Conservation (phyloP, 2,113 vertebrate genomes). For the Rhabdomys dilectus region DNA sequence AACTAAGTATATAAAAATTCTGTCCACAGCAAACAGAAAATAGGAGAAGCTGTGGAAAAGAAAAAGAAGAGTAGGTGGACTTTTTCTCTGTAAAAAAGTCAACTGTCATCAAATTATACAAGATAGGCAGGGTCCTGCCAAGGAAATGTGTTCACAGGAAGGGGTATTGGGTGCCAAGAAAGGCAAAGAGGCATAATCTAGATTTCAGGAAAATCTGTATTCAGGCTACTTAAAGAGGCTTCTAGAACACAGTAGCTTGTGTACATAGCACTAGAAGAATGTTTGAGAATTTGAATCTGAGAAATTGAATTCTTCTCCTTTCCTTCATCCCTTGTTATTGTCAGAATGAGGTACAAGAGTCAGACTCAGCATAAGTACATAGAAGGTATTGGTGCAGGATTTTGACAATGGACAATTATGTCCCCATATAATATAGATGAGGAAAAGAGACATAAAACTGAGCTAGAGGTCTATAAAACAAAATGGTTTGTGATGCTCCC, state of each 20-base stretch:
- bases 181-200: not conserved
- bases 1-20: not conserved
- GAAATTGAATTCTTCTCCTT: not conserved
- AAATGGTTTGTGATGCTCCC: not conserved
- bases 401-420: no score
- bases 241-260: not conserved
- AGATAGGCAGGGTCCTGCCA: no score
- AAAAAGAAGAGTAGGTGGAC: not conserved
- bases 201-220: no score
- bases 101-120: not conserved
- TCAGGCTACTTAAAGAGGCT: no score
- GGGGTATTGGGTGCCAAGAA: not conserved
- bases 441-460: no score
- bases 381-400: not conserved
- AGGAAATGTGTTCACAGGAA: not conserved
- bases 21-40: not conserved
- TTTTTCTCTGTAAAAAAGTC: not conserved
- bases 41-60: no score
- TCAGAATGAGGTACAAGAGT: no score
- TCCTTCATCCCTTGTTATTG: no score
- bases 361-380: no score
- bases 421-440: not conserved
- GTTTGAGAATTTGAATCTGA: not conserved
- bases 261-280: not conserved
- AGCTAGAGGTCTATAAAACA: not conserved